These are phyloP conservation scores for Palythoa grandiflora DNA, from an alignment of 92 coral and sea anemone genomes.

Conservation along the genomic window DNA sequence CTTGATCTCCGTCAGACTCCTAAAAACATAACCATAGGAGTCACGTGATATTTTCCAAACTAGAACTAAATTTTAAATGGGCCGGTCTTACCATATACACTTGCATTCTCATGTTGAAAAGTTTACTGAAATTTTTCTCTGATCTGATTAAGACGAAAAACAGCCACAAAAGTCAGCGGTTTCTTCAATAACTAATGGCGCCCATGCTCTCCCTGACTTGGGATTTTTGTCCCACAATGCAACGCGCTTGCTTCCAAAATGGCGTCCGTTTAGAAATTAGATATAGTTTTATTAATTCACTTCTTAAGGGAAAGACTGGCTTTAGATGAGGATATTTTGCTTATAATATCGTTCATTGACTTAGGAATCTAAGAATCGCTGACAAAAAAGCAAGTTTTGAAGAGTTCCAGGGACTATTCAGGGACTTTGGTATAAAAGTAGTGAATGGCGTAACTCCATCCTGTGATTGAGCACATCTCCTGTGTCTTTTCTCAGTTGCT, in stretches of 20 bases:
- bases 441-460: no score
- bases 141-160: not conserved
- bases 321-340: not conserved
- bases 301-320: not conserved
- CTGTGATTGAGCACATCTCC: no score
- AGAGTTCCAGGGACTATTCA: not conserved
- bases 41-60: not conserved
- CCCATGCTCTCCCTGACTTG: not conserved
- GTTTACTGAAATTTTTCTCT: not conserved
- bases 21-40: slow-evolving; percentile 27
- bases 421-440: no score
- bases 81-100: slow-evolving; percentile 75
- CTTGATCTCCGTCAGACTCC: slow-evolving; percentile 90
- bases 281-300: not conserved
- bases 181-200: not conserved
- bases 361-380: not conserved
- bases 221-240: not conserved
- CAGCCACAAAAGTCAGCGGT: slow-evolving; percentile 17
- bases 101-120: slow-evolving; percentile 88
- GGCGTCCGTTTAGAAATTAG: not conserved
- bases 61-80: not conserved
- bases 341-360: not conserved
- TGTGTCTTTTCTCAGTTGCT: no score
- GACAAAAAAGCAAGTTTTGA: not conserved
- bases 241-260: not conserved